Conservation (phyloP, 2,797 vertebrate genomes). For the Leptodactylus fallax region DNA sequence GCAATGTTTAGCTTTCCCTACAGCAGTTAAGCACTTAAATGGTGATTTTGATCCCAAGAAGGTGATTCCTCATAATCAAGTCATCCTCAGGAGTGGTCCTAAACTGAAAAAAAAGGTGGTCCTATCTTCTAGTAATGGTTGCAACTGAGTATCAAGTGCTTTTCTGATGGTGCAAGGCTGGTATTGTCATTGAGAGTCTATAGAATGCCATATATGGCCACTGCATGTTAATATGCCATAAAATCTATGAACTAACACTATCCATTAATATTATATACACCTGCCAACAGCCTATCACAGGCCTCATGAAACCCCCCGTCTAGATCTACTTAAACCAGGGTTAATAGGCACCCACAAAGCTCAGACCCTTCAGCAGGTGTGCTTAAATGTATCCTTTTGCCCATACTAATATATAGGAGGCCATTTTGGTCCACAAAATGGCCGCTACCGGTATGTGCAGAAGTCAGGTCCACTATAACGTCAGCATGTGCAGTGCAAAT, state of each 20-base stretch:
- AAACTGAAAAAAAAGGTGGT: not conserved
- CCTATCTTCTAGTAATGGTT: not conserved
- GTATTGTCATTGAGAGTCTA: constrained; percentile 14
- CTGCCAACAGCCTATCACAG: not conserved
- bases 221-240: not conserved
- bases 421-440: constrained; percentile 20
- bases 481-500: constrained; percentile 54
- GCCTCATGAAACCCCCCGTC: not conserved
- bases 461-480: not conserved
- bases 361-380: not conserved
- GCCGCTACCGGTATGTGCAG: not conserved
- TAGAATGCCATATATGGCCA: not conserved
- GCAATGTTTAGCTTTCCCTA: not conserved
- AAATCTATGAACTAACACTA: constrained; percentile 17
- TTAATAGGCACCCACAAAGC: not conserved
- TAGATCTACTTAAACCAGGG: not conserved
- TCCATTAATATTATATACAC: constrained; percentile 15
- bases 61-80: not conserved
- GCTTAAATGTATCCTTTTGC: not conserved
- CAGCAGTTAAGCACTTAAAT: not conserved
- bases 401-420: not conserved
- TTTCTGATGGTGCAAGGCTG: not conserved
- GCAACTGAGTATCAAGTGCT: not conserved
- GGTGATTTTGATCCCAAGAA: not conserved
- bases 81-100: not conserved